phyloP scores from a whole-genome alignment of 2,888 invertebrate species.

The Noctua janthe region DNA sequence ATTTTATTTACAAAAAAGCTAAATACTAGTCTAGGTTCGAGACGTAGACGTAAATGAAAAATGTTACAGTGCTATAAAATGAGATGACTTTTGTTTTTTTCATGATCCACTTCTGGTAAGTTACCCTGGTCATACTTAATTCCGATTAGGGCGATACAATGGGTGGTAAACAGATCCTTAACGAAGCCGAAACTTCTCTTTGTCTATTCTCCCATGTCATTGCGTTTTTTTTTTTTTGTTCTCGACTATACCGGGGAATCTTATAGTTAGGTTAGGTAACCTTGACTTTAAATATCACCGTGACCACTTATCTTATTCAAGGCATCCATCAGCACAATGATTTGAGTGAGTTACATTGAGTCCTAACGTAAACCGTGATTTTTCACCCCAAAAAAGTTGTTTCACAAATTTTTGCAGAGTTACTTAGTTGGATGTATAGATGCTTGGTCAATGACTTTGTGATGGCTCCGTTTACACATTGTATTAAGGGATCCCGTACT shows the following conservation, averaged over 20 bases:
- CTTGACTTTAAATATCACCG: background rate
- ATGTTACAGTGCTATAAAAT: background rate
- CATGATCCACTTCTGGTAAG: background rate
- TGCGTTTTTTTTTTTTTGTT: background rate
- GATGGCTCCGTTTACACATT: background rate
- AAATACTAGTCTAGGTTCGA: background rate
- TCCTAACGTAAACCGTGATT: background rate
- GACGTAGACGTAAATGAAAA: background rate
- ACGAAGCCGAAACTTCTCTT: background rate
- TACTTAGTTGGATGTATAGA: background rate
- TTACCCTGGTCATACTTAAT: background rate
- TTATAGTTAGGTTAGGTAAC: background rate
- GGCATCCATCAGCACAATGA: background rate
- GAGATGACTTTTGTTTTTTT: background rate
- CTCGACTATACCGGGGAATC: background rate
- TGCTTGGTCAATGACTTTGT: background rate
- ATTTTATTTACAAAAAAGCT: background rate
- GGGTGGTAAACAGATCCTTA: background rate
- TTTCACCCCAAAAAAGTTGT: background rate
- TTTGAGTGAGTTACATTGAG: background rate
- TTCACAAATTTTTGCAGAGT: background rate
- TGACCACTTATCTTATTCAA: background rate
- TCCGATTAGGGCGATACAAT: background rate
- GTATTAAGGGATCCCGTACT: background rate
- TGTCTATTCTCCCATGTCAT: background rate